These are phyloP conservation scores for Parus major DNA, from an alignment of 2,113 vertebrate species.

Conservation along the genomic window DNA sequence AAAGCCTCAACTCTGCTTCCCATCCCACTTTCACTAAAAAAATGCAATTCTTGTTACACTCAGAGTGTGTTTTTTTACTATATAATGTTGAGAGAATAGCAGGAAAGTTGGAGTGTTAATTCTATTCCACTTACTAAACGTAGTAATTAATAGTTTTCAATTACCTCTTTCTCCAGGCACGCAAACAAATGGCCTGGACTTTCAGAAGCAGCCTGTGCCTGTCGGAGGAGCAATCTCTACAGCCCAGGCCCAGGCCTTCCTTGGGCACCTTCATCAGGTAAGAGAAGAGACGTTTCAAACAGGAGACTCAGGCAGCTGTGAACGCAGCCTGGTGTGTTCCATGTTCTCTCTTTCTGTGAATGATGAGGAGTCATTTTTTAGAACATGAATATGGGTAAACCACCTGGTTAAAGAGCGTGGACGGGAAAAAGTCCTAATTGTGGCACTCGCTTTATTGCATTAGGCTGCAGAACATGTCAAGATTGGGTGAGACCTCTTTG, in stretches of 20 bases:
- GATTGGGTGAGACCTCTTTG: not conserved
- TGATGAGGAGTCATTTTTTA: not conserved
- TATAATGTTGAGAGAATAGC: not conserved
- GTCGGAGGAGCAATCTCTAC: constrained; percentile 91
- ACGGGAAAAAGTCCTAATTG: not conserved
- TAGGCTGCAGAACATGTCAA: not conserved
- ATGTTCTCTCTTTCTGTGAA: not conserved
- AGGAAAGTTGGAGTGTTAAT: not conserved
- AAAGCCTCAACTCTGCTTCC: not conserved
- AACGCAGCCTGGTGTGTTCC: not conserved
- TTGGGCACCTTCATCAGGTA: constrained; percentile 96
- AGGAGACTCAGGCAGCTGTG: not conserved
- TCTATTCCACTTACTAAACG: not conserved
- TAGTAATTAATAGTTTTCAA: not conserved
- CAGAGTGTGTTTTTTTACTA: not conserved
- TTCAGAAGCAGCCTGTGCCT: constrained; percentile 93
- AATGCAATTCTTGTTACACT: not conserved
- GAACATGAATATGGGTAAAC: not conserved
- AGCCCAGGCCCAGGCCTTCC: constrained; percentile 96
- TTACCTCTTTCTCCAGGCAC: constrained; percentile 79
- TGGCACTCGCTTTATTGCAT: not conserved
- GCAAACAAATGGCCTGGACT: constrained; percentile 97
- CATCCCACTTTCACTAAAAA: not conserved
- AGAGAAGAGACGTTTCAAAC: not conserved
- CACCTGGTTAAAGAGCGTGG: not conserved